Conservation (phyloP, 92 coral and sea anemone species). For the Epizoanthus rinbou region DNA sequence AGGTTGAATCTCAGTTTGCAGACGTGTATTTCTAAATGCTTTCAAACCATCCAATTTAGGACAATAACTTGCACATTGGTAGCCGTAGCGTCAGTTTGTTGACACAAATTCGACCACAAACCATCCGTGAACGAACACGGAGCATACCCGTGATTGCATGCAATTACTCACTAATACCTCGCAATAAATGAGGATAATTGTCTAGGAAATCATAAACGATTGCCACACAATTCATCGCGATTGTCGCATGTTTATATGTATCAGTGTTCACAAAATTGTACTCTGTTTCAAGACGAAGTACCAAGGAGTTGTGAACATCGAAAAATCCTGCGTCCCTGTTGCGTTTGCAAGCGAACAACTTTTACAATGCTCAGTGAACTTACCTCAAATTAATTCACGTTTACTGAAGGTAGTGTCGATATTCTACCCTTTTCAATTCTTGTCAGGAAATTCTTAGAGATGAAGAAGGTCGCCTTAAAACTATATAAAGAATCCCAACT, state of each 20-base stretch:
- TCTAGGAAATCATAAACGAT: not conserved
- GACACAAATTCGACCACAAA: constrained; percentile 30
- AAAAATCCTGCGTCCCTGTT: not conserved
- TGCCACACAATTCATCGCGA: not conserved
- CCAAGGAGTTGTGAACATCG: not conserved
- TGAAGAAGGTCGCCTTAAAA: not conserved
- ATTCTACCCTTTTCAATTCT: not conserved
- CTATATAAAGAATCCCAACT: not conserved
- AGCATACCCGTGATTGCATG: constrained; percentile 8
- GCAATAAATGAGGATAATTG: not conserved
- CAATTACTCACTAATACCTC: no score
- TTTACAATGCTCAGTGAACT: not conserved
- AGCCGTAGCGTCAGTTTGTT: constrained; percentile 21
- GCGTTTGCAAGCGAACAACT: not conserved
- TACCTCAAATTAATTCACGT: not conserved
- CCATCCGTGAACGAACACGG: not conserved
- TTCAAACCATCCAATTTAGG: not conserved
- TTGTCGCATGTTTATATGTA: not conserved
- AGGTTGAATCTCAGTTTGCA: not conserved
- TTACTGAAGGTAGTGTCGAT: not conserved
- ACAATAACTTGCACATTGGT: constrained; percentile 14
- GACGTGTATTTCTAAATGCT: not conserved
- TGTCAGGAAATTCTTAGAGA: not conserved
- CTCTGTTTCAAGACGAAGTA: not conserved
- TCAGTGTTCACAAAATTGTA: constrained; percentile 10